Evolutionary conservation across 2,888 invertebrate genomes (phyloP).

Genomic region (Perithous albicinctus): DNA sequence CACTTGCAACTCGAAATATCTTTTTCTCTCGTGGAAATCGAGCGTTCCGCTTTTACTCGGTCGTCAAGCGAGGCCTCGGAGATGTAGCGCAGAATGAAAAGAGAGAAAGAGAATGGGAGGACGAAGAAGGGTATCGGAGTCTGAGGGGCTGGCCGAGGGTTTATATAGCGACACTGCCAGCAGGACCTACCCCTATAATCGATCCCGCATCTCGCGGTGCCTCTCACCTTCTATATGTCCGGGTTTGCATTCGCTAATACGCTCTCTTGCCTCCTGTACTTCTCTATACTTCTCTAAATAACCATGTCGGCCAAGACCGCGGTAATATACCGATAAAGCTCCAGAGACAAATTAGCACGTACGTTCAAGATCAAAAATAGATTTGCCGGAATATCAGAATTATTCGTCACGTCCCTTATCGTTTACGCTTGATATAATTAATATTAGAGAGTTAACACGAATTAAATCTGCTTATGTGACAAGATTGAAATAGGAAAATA

Average conservation of each 20-base stretch:
- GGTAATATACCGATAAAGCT: constrained; percentile 26
- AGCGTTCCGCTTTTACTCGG: constrained; percentile 59
- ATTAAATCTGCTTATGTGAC: no score
- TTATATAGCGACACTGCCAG: constrained; percentile 40
- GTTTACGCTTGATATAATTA: no score
- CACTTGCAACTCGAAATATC: constrained; percentile 50
- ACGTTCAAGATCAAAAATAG: constrained; percentile 29
- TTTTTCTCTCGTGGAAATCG: constrained; percentile 55
- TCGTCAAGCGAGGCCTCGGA: constrained; percentile 53
- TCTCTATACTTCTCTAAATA: no score
- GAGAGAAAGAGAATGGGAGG: constrained; percentile 34
- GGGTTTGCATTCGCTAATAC: constrained; percentile 44
- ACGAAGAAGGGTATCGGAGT: constrained; percentile 29
- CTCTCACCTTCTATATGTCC: constrained; percentile 43
- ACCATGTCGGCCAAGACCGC: constrained; percentile 5
- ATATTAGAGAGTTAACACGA: no score
- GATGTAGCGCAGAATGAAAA: constrained; percentile 22
- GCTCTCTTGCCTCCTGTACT: constrained; percentile 16
- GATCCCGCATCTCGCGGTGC: constrained; percentile 40
- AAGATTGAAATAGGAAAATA: no score
- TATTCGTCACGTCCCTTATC: no score
- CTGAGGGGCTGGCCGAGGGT: constrained; percentile 14
- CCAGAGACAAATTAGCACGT: constrained; percentile 25
- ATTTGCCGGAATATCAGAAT: no score
- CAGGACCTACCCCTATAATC: constrained; percentile 65